A percentile compares a stretch with the other conserved stretches of the same genome.
These are phyloP conservation scores for Cheilosia grossa DNA, from an alignment of 2,888 invertebrate species.

Conservation along the genomic window DNA sequence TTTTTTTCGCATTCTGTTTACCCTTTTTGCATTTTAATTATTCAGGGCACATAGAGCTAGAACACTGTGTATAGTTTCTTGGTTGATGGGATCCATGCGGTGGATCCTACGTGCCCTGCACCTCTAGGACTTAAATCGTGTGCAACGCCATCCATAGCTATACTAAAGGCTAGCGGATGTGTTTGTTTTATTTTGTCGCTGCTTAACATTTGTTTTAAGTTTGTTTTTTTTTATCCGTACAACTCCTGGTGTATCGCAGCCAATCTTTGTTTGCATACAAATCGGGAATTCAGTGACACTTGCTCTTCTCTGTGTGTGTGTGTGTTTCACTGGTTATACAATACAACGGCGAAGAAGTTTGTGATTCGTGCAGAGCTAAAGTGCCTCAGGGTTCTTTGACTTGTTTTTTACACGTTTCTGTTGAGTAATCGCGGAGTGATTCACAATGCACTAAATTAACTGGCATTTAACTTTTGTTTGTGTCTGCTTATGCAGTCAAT, in stretches of 20 bases:
- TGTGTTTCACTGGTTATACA: neutral
- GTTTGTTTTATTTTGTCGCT: slow-evolving; percentile 46
- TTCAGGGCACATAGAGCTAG: slow-evolving; percentile 67
- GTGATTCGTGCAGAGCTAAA: slow-evolving; percentile 28
- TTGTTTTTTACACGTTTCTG: slow-evolving; percentile 32
- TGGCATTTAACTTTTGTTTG: slow-evolving; percentile 33
- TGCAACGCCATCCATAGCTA: slow-evolving; percentile 40
- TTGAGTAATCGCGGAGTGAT: slow-evolving; percentile 36
- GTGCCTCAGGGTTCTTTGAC: slow-evolving; percentile 62
- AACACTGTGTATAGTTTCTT: slow-evolving; percentile 39
- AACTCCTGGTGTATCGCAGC: slow-evolving; percentile 25
- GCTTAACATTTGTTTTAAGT: neutral
- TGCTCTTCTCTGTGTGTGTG: neutral
- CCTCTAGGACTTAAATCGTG: slow-evolving; percentile 3
- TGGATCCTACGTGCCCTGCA: slow-evolving; percentile 49
- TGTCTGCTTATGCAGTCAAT: slow-evolving; percentile 1
- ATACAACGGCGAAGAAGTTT: slow-evolving; percentile 1
- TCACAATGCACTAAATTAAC: slow-evolving; percentile 55
- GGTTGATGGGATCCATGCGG: slow-evolving; percentile 64
- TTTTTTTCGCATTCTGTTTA: slow-evolving; percentile 5
- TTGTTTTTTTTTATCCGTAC: slow-evolving; percentile 2
- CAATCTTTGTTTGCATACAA: slow-evolving; percentile 59
- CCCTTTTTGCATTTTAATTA: slow-evolving; percentile 69
- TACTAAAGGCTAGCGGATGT: slow-evolving; percentile 13
- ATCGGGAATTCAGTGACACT: slow-evolving; percentile 68